phyloP scores from a whole-genome alignment of 2,797 vertebrate species.

The Capromys pilorides region DNA sequence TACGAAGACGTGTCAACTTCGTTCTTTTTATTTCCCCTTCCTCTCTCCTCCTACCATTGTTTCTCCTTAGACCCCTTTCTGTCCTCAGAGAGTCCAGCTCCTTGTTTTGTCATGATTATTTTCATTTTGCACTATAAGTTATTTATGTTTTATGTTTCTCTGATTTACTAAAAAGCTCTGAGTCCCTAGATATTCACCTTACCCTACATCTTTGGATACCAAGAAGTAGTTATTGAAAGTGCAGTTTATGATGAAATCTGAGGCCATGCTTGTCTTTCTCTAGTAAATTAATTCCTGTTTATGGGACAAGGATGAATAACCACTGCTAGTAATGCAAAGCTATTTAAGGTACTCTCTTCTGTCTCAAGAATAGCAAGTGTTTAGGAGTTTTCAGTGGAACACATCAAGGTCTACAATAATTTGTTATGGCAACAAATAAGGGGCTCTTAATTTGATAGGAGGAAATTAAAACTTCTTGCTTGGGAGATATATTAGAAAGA shows the following conservation, averaged over 20 bases:
- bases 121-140: not conserved
- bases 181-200: not conserved
- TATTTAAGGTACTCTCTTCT: not conserved
- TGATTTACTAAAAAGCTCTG: not conserved
- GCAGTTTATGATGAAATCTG: not conserved
- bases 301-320: not conserved
- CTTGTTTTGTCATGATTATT: not conserved
- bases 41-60: not conserved
- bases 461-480: not conserved
- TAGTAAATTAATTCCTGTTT: not conserved
- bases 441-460: constrained; percentile 7
- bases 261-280: not conserved
- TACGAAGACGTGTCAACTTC: not conserved
- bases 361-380: not conserved
- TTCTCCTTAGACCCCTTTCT: not conserved
- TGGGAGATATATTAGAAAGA: not conserved
- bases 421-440: not conserved
- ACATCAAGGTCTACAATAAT: not conserved
- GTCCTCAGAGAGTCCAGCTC: not conserved
- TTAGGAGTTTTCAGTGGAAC: not conserved
- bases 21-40: not conserved
- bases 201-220: not conserved
- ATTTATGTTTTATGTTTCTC: not conserved
- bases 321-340: not conserved
- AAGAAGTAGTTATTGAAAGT: not conserved